Evolutionary conservation across 2,113 vertebrate genomes (phyloP).

Genomic region (Pomatorhinus ruficollis): DNA sequence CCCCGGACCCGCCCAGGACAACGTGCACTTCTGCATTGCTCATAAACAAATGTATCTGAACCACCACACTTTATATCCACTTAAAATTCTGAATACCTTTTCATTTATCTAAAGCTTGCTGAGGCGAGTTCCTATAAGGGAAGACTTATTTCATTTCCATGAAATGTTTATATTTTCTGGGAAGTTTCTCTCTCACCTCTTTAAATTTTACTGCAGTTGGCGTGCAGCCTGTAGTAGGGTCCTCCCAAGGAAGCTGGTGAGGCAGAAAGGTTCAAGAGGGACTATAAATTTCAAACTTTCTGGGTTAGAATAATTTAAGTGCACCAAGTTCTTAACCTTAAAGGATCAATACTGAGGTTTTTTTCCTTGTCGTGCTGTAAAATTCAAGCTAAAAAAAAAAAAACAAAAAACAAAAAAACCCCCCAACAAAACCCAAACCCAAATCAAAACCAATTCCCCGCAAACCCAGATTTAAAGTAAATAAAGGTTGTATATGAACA

Average conservation of each 20-base stretch:
- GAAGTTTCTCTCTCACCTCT: constrained; percentile 96
- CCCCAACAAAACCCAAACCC: neutral
- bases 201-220: constrained; percentile 96
- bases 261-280: constrained; percentile 81
- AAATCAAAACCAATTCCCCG: neutral
- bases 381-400: neutral
- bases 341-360: constrained; percentile 61
- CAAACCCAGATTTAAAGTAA: constrained; percentile 29
- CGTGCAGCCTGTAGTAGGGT: constrained; percentile 82
- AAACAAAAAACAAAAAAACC: neutral
- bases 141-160: constrained; percentile 84
- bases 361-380: constrained; percentile 25
- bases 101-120: constrained; percentile 65
- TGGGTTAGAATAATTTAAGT: constrained; percentile 78
- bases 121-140: constrained; percentile 71
- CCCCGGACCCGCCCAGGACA: neutral
- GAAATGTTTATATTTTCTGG: constrained; percentile 88
- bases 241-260: constrained; percentile 85
- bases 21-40: constrained; percentile 16
- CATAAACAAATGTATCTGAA: constrained; percentile 53
- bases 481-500: constrained; percentile 6
- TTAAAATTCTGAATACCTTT: constrained; percentile 67
- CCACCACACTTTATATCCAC: constrained; percentile 48
- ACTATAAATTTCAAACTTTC: constrained; percentile 84
- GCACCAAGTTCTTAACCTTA: constrained; percentile 67